Base-by-base conservation (phyloP, 2,888 invertebrate species). In the Gortyna flavago region DNA sequence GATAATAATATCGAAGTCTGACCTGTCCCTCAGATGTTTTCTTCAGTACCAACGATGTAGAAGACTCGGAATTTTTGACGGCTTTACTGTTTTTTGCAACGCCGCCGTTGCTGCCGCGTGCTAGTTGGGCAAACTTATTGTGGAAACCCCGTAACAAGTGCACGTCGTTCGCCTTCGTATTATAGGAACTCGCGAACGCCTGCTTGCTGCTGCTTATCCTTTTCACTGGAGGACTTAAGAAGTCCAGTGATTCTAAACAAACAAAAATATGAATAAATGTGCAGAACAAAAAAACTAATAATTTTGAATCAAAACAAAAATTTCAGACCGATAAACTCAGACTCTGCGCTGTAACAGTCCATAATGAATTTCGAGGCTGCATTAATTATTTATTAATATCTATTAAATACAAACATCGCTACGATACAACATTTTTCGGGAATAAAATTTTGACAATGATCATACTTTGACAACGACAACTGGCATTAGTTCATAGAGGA, bases 161-260 rank as follows among this genome's bases (percentile, higher is more conserved):
- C 18, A 78, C 68, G 59, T 85, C 66, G 51, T 79, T 81, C 13
- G 64, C 35, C 7, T 77, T 80, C 51, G 29, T 78, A 62, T 83
- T 71, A 66, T 68, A 83, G n/a, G 73, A 44, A 66, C 72, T 73
- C 66, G 65, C 75, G 65, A 72, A 79, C 16, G 75, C 82, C 35
- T 82, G 87, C 70, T 74, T 70, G 59, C 65, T 85, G 75, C 79
- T 77, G n/a, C 54, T 65, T 59, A 73, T 73, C 85, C 92, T 92
- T 87, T 91, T 93, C 65, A 93, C 91, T 38, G 93, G 91, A 21
- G 93, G 93, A 89, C 92, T 91, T 74, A 94, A 86, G 84, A 91
- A 92, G 78, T 94, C 92, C 89, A 95, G 89, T 29, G 92, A 92
- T 88, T 94, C 95, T 95, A 94, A 86, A 93, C 91, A 93, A 91